Conservation (phyloP, 1,140 invertebrate species). For the Dendrolimus punctatus region DNA sequence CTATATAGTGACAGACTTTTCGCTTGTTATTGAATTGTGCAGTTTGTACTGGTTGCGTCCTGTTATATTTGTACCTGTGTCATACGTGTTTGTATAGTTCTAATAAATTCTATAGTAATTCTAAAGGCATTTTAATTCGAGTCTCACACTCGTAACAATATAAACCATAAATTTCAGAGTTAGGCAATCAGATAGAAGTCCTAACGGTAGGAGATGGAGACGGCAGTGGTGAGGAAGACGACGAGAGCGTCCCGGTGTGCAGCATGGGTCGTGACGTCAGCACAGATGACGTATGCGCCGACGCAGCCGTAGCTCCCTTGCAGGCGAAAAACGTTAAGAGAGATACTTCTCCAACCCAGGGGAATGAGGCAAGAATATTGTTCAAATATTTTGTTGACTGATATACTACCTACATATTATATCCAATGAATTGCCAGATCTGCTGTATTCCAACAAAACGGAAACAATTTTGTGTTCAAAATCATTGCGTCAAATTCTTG, state of each 20-base stretch:
- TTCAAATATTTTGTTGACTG: too few species aligned
- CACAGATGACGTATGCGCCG: conserved; percentile 58
- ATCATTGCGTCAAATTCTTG: too few species aligned
- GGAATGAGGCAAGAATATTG: conserved; percentile 11
- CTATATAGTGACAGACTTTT: too few species aligned
- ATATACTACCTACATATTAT: too few species aligned
- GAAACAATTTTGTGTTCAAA: too few species aligned
- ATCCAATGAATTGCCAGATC: too few species aligned
- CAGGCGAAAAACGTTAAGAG: conserved; percentile 21
- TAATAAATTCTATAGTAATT: not conserved
- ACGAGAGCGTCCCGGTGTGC: conserved; percentile 59
- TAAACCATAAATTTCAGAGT: conserved; percentile 38
- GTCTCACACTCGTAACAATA: not conserved
- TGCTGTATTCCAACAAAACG: too few species aligned
- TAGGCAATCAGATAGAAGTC: conserved; percentile 68
- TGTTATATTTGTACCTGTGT: conserved; percentile 1
- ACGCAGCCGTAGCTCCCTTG: conserved; percentile 58
- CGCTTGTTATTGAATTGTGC: too few species aligned
- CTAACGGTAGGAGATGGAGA: conserved; percentile 57
- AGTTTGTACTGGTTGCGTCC: too few species aligned
- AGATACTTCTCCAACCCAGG: conserved; percentile 46
- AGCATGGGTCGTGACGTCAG: conserved; percentile 56
- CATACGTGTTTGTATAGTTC: not conserved
- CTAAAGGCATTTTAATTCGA: not conserved
- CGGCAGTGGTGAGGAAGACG: conserved; percentile 47